Conservation (phyloP, 2,797 vertebrate species). For the Amblyopsis hoosieri region DNA sequence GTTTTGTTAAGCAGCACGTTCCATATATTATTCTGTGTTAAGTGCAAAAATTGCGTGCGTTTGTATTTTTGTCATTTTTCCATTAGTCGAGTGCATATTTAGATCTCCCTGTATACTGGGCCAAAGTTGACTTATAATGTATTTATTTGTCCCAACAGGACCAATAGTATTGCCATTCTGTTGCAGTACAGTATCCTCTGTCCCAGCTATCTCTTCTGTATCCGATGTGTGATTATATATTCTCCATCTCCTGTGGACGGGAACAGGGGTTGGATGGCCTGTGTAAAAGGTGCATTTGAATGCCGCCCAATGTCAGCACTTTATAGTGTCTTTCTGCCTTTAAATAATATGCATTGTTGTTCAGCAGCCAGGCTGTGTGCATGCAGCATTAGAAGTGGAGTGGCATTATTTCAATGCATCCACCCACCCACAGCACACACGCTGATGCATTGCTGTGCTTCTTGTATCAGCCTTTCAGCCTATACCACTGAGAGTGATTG, state of each 20-base stretch:
- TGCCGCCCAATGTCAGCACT: slow-evolving; percentile 62
- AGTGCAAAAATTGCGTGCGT: slow-evolving; percentile 32
- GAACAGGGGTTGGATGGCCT: slow-evolving; percentile 27
- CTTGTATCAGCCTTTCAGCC: slow-evolving; percentile 34
- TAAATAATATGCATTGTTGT: slow-evolving; percentile 55
- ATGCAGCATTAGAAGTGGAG: slow-evolving; percentile 49
- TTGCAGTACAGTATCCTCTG: slow-evolving; percentile 39
- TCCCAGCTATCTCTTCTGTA: slow-evolving; percentile 29
- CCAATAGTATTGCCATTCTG: slow-evolving; percentile 35
- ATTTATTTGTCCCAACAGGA: too few relatives aligned
- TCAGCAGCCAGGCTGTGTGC: slow-evolving; percentile 44
- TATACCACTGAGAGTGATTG: slow-evolving; percentile 22
- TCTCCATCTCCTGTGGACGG: slow-evolving; percentile 29
- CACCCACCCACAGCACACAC: slow-evolving; percentile 18
- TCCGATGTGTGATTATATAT: slow-evolving; percentile 29
- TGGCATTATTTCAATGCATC: slow-evolving; percentile 45
- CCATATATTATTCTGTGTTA: slow-evolving; percentile 55
- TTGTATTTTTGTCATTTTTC: slow-evolving; percentile 21
- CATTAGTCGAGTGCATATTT: slow-evolving; percentile 12
- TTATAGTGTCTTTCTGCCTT: slow-evolving; percentile 41
- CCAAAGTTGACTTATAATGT: too few relatives aligned
- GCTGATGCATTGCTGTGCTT: slow-evolving; percentile 30
- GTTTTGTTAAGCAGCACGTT: slow-evolving; percentile 28
- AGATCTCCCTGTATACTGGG: slow-evolving; percentile 10
- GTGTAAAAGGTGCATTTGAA: slow-evolving; percentile 62